These are phyloP conservation scores for Hymenopus coronatus DNA, from an alignment of 2,888 invertebrate genomes.

Conservation along the genomic window DNA sequence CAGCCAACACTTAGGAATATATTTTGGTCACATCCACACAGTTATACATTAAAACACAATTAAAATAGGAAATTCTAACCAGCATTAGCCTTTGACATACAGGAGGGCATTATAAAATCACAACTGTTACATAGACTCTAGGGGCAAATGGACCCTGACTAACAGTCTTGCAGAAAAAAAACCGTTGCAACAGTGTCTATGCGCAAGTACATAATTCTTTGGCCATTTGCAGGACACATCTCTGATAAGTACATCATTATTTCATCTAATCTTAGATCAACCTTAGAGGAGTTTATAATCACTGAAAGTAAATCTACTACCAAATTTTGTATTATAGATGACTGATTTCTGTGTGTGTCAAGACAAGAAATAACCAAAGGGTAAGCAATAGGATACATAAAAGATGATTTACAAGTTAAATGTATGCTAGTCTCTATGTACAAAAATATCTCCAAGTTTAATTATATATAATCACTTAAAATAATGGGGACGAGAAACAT, in stretches of 20 bases:
- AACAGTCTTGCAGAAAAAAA: background rate
- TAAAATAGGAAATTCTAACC: background rate
- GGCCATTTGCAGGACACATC: background rate
- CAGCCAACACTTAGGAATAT: slow-evolving; percentile 4
- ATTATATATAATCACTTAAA: no score
- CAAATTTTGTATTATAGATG: no score
- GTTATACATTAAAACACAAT: background rate
- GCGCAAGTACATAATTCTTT: background rate
- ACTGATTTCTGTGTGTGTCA: no score
- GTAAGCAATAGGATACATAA: no score
- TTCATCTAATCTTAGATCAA: background rate
- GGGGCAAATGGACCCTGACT: background rate
- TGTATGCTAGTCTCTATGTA: no score
- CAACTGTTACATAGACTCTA: background rate
- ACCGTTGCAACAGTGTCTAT: background rate
- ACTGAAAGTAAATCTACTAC: no score
- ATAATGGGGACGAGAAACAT: no score
- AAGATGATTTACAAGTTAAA: no score
- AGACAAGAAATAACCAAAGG: no score
- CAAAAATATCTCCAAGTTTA: no score
- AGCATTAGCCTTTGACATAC: background rate
- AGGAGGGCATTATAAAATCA: background rate
- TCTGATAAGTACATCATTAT: background rate
- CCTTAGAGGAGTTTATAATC: no score
- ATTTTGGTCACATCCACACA: background rate